A percentile compares a stretch with the other conserved stretches of the same genome.
phyloP scores from a whole-genome alignment of 1,140 invertebrate genomes.

The Elymnias hypermnestra region DNA sequence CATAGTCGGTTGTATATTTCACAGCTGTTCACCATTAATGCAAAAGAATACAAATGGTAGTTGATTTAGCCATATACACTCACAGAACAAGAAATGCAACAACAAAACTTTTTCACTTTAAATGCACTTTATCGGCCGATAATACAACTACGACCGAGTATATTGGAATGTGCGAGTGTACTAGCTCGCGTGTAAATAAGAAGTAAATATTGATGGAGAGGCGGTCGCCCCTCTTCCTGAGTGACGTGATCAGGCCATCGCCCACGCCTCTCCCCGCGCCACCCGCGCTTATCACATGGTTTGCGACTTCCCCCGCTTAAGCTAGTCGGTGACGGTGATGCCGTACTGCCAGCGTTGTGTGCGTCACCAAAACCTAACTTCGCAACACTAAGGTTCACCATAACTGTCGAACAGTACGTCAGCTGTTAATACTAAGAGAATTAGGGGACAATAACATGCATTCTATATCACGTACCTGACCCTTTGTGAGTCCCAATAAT shows the following conservation, averaged over 20 bases:
- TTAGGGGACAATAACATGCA: constrained; percentile 38
- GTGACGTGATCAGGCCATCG: constrained; percentile 45
- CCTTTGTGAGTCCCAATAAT: constrained; percentile 50
- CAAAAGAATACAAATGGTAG: constrained; percentile 15
- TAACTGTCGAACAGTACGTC: constrained; percentile 24
- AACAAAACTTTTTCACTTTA: constrained; percentile 49
- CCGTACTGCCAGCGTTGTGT: constrained; percentile 35
- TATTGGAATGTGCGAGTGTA: constrained; percentile 68
- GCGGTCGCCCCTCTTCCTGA: constrained; percentile 44
- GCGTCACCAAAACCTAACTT: constrained; percentile 35
- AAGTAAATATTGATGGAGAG: constrained; percentile 55
- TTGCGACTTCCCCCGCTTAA: constrained; percentile 27
- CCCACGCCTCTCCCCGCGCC: constrained; percentile 45
- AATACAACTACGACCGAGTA: constrained; percentile 34
- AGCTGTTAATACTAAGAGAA: constrained; percentile 35
- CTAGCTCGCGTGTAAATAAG: constrained; percentile 58
- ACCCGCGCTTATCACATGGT: constrained; percentile 55
- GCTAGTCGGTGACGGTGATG: constrained; percentile 28
- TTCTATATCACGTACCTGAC: constrained; percentile 56
- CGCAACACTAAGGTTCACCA: constrained; percentile 16
- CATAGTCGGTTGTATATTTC: constrained; percentile 53
- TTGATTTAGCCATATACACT: constrained; percentile 39
- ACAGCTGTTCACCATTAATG: constrained; percentile 44
- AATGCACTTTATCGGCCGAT: constrained; percentile 54
- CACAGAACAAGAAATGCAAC: constrained; percentile 46